Evolutionary conservation across 2,797 vertebrate genomes (phyloP), one percentile per base, ranked within the genome.

Genomic region (Chaetodon trifasciatus): DNA sequence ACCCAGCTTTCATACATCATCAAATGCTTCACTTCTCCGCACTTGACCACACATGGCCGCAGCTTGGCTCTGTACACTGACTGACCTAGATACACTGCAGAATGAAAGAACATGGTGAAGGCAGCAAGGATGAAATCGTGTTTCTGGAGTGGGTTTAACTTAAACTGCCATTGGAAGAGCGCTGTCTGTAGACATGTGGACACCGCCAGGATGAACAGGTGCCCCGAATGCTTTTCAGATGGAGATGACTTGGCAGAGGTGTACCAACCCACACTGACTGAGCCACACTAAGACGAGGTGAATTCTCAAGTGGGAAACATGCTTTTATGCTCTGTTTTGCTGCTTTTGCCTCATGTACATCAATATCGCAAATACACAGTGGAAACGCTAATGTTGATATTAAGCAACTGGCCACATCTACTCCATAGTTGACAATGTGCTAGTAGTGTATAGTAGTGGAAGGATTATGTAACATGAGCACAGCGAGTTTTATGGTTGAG

Each of bases 211-310:
- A 79, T 39, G 81, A 91, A 76, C 82, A 76, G 82, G 75, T 83
- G 81, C 84, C 85, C 76, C 78, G 50, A 72, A 83, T 68, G 65
- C 76, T 76, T 89, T 87, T 90, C 79, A 86, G 47, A 87, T 83
- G 69, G 72, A 86, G 81, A 80, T 68, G 85, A 84, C 84, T 92
- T 86, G 87, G 91, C 88, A 89, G 84, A 90, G 80, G 83, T 84
- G 81, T 64, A 78, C 74, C 58, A 80, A 70, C 76, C 81, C 81
- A 82, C 83, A 81, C 3, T 76, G 80, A 82, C 58, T 68, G 80
- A 66, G 70, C 67, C 73, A n/a, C 53, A 65, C 67, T 42, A 28
- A 79, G 70, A 87, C 39, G 28, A 83, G 69, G 39, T 63, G 58
- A 79, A 85, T 65, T 79, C 78, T 89, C 55, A 67, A 85, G 91